These are phyloP conservation scores for Artemia franciscana DNA, from an alignment of 1,140 invertebrate species.

Conservation along the genomic window DNA sequence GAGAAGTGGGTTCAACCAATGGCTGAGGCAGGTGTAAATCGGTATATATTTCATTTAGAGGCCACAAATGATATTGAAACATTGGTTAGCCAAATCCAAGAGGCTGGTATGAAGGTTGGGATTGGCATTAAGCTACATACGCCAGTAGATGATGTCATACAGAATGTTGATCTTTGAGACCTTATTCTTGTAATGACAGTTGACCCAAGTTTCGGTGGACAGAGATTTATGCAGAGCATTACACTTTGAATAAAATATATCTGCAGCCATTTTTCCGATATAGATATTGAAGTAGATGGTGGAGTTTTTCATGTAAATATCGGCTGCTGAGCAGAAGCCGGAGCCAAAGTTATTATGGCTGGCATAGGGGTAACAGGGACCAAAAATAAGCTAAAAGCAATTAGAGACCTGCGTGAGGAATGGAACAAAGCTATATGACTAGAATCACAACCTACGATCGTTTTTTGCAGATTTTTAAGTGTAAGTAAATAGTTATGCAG, in stretches of 20 bases:
- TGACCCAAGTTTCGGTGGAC: slow-evolving; percentile 94
- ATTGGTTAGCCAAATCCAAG: slow-evolving; percentile 70
- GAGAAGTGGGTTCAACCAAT: slow-evolving; percentile 83
- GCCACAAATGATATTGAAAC: slow-evolving; percentile 48
- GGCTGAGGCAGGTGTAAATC: slow-evolving; percentile 81
- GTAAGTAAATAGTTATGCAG: slow-evolving; percentile 14
- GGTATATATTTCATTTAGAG: slow-evolving; percentile 76
- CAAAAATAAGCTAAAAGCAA: slow-evolving; percentile 52
- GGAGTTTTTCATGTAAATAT: slow-evolving; percentile 79
- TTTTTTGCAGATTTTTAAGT: background rate
- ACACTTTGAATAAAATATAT: slow-evolving; percentile 78
- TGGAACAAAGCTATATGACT: background rate
- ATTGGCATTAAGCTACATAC: slow-evolving; percentile 77
- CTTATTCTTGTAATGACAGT: slow-evolving; percentile 93
- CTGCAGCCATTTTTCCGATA: slow-evolving; percentile 49
- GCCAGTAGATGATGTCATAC: slow-evolving; percentile 48
- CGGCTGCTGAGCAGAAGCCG: slow-evolving; percentile 68
- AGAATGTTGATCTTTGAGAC: slow-evolving; percentile 64
- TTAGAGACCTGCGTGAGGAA: slow-evolving; percentile 41
- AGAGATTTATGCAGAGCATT: slow-evolving; percentile 87
- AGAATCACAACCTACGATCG: background rate
- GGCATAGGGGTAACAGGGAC: slow-evolving; percentile 77
- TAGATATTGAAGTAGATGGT: slow-evolving; percentile 98
- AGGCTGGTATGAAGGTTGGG: slow-evolving; percentile 88
- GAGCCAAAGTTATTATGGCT: slow-evolving; percentile 94